These are phyloP conservation scores for Mirounga angustirostris DNA, from an alignment of 2,113 vertebrate species.

Conservation along the genomic window DNA sequence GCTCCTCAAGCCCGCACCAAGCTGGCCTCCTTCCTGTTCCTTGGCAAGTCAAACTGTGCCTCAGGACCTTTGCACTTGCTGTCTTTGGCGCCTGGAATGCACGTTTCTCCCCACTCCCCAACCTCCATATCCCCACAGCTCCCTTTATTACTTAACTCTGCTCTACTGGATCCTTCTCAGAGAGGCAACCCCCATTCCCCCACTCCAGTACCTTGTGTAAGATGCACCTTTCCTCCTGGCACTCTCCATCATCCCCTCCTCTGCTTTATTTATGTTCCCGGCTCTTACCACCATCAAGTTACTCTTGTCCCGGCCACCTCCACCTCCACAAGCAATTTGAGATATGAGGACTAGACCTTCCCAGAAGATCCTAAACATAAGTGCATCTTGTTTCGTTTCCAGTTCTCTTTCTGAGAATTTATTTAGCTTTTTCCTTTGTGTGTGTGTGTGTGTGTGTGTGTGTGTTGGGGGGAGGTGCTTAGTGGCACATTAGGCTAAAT, in stretches of 20 bases:
- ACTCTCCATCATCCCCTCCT: background rate
- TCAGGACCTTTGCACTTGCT: background rate
- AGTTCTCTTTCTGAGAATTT: background rate
- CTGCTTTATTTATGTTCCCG: background rate
- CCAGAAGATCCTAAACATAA: background rate
- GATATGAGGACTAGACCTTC: background rate
- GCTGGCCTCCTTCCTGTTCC: background rate
- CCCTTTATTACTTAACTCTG: background rate
- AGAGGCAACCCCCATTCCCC: background rate
- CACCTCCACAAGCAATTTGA: background rate
- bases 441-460: background rate
- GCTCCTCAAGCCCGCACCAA: background rate
- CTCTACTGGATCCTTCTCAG: background rate
- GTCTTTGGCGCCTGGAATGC: background rate
- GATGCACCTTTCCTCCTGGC: background rate
- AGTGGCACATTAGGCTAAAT: background rate
- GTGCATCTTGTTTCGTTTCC: background rate
- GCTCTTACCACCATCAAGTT: background rate
- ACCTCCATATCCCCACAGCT: background rate
- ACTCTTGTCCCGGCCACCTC: background rate
- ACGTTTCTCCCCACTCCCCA: accelerated
- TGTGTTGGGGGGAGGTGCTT: background rate
- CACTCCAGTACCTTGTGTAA: background rate
- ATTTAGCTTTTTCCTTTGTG: background rate
- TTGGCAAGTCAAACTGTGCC: background rate